A percentile compares a stretch with the other conserved stretches of the same genome.
These are phyloP conservation scores for Brachyistius frenatus DNA, from an alignment of 2,113 vertebrate species.

Conservation along the genomic window DNA sequence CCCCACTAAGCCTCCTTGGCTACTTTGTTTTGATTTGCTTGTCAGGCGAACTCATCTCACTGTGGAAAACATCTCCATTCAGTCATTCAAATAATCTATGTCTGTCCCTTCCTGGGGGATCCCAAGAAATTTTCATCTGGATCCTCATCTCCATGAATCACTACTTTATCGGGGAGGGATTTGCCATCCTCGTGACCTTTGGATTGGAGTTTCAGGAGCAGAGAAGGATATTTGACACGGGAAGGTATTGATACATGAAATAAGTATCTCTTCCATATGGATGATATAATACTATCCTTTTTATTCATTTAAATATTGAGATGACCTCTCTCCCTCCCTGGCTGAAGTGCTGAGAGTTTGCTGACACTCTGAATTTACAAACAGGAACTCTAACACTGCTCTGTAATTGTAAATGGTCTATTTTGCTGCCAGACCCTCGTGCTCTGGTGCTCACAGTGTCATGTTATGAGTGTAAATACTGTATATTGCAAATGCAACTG, in stretches of 20 bases:
- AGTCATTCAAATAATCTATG: neutral
- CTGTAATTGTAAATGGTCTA: neutral
- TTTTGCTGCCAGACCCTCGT: conserved; percentile 6
- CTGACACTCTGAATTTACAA: neutral
- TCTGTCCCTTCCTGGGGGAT: neutral
- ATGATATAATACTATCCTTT: neutral
- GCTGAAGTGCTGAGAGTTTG: neutral
- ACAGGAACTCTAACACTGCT: neutral
- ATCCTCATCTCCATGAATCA: neutral
- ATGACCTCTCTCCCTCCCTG: neutral
- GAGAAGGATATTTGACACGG: neutral
- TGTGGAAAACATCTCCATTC: neutral
- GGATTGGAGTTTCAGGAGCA: neutral
- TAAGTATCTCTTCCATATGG: neutral
- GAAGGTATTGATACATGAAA: neutral
- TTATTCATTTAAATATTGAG: neutral
- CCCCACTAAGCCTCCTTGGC: neutral
- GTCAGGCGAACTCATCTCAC: neutral
- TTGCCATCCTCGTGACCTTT: conserved; percentile 12
- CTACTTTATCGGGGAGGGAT: neutral
- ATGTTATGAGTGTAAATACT: neutral
- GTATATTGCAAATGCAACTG: neutral
- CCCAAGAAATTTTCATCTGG: neutral
- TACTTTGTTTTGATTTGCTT: neutral
- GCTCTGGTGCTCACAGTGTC: conserved; percentile 2